These are phyloP conservation scores for Lagocephalus sceleratus DNA, from an alignment of 2,797 vertebrate species.

Conservation along the genomic window DNA sequence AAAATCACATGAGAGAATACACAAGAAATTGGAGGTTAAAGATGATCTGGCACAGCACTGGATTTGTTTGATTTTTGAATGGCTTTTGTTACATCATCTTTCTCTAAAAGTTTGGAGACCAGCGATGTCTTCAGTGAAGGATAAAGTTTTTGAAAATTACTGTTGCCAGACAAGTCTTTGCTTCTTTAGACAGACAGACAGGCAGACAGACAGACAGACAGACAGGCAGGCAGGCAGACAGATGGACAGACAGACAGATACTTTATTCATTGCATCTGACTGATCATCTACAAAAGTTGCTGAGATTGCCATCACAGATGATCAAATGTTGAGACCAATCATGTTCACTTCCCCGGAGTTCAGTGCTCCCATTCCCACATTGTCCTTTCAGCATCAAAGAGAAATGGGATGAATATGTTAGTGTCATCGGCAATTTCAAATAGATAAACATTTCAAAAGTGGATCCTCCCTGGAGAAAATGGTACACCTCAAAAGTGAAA, in stretches of 20 bases:
- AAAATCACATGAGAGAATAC: no score
- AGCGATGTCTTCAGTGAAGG: no score
- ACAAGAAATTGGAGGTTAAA: no score
- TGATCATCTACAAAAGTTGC: constrained; percentile 7
- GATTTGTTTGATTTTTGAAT: no score
- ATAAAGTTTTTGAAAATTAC: no score
- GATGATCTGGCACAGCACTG: no score
- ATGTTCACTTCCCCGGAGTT: constrained; percentile 42
- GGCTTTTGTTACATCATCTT: no score
- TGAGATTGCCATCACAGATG: constrained; percentile 27
- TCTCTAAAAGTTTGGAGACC: no score
- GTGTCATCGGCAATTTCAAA: constrained; percentile 76
- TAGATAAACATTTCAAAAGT: constrained; percentile 73
- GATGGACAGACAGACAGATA: not conserved
- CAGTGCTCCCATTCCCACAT: constrained; percentile 23
- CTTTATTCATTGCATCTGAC: constrained; percentile 27
- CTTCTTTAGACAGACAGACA: no score
- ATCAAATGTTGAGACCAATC: constrained; percentile 28
- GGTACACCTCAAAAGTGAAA: constrained; percentile 65
- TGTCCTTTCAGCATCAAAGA: constrained; percentile 47
- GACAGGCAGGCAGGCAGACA: no score
- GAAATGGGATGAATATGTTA: constrained; percentile 71
- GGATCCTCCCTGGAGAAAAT: constrained; percentile 71
- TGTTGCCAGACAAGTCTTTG: no score
- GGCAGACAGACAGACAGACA: no score